A percentile compares a stretch with the other conserved stretches of the same genome.
phyloP scores from a whole-genome alignment of 2,113 vertebrate genomes.

The Phyllostomus hastatus region DNA sequence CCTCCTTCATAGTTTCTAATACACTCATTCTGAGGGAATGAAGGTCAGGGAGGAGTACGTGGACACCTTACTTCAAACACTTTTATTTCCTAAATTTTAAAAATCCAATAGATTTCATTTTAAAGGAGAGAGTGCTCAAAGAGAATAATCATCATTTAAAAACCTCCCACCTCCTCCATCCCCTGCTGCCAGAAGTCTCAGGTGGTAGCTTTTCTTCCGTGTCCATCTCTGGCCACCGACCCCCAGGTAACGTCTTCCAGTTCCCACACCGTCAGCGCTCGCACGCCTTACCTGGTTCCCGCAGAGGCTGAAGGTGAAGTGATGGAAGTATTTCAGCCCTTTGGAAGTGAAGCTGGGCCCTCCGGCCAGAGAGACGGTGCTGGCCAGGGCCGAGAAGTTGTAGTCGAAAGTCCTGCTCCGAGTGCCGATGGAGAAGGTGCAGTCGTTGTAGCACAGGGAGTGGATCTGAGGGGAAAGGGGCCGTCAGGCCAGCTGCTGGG shows the following conservation, averaged over 20 bases:
- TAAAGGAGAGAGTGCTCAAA: neutral
- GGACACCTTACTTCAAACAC: neutral
- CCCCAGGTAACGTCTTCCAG: fast-evolving
- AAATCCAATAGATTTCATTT: neutral
- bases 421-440: conserved; percentile 77
- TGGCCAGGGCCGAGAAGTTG: conserved; percentile 86
- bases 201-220: neutral
- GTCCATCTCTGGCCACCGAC: neutral
- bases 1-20: neutral
- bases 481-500: neutral
- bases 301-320: conserved; percentile 90
- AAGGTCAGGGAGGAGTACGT: neutral
- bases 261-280: neutral
- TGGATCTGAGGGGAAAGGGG: conserved; percentile 79
- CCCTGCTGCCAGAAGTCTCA: too few relatives aligned
- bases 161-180: neutral
- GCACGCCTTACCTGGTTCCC: conserved; percentile 87
- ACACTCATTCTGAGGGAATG: neutral
- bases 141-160: neutral
- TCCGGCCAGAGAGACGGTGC: conserved; percentile 78
- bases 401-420: conserved; percentile 78
- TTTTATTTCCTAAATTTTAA: neutral
- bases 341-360: conserved; percentile 91
- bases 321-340: conserved; percentile 91
- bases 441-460: conserved; percentile 91